Conservation (phyloP, 2,113 vertebrate species). For the Chionodraco myersi region DNA sequence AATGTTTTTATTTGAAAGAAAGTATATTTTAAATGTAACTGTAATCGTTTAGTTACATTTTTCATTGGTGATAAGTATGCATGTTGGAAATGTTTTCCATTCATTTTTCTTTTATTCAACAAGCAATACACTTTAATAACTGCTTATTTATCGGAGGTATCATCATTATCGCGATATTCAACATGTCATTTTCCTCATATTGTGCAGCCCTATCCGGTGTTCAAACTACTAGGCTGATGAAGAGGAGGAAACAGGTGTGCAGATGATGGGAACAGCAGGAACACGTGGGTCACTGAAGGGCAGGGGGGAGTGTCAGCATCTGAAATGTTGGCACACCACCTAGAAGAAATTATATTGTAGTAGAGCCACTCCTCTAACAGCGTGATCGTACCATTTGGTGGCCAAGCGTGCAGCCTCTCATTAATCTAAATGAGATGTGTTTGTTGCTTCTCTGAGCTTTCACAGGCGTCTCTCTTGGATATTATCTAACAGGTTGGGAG, state of each 20-base stretch:
- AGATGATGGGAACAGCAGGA: not conserved
- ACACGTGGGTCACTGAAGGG: not conserved
- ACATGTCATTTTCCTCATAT: too few relatives aligned
- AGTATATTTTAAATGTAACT: too few relatives aligned
- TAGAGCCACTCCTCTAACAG: slow-evolving; percentile 75
- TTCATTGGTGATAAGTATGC: too few relatives aligned
- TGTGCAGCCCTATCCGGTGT: too few relatives aligned
- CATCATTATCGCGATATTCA: too few relatives aligned
- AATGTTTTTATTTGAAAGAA: too few relatives aligned
- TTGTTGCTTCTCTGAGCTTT: slow-evolving; percentile 52
- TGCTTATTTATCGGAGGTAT: too few relatives aligned
- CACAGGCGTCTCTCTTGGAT: slow-evolving; percentile 9
- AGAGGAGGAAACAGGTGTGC: slow-evolving; percentile 1
- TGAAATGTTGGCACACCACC: slow-evolving; percentile 30
- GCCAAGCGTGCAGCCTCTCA: slow-evolving; percentile 63
- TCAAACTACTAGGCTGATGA: not conserved
- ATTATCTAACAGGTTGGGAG: slow-evolving; percentile 49
- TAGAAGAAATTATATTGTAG: slow-evolving; percentile 74
- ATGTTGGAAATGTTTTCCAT: too few relatives aligned
- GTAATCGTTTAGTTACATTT: too few relatives aligned
- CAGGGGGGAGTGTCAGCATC: not conserved
- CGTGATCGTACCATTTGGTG: slow-evolving; percentile 64
- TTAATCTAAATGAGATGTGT: slow-evolving; percentile 75
- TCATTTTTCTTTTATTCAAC: too few relatives aligned
- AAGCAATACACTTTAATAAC: too few relatives aligned